A percentile compares a stretch with the other conserved stretches of the same genome.
Evolutionary conservation across 2,888 invertebrate species (phyloP).

Genomic region (Callosobruchus maculatus): DNA sequence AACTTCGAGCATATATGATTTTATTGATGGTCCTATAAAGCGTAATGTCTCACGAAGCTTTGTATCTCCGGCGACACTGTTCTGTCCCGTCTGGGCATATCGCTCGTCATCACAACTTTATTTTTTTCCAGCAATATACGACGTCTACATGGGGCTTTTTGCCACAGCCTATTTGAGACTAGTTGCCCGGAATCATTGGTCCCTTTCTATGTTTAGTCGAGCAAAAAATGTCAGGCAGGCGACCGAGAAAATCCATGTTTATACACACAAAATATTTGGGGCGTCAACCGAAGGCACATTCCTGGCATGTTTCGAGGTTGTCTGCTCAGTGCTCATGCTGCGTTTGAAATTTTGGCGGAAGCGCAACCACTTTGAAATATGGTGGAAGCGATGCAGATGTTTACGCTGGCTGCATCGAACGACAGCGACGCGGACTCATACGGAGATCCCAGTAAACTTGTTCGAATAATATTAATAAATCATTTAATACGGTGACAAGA

Average conservation of each 20-base stretch:
- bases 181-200: conserved; percentile 24
- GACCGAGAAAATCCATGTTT: conserved; percentile 13
- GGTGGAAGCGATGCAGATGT: neutral
- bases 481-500: too few relatives aligned
- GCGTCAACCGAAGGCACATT: neutral
- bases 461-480: too few relatives aligned
- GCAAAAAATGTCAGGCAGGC: conserved; percentile 10
- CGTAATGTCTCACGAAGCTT: conserved; percentile 7
- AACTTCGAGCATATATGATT: too few relatives aligned
- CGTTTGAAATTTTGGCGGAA: neutral
- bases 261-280: conserved; percentile 4
- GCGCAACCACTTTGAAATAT: neutral
- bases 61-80: neutral
- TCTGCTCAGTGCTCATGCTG: neutral
- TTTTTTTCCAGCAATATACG: conserved; percentile 3
- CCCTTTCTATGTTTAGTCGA: conserved; percentile 20
- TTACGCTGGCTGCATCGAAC: too few relatives aligned
- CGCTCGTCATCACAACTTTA: conserved; percentile 6
- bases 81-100: conserved; percentile 12
- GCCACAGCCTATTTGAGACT: conserved; percentile 20
- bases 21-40: too few relatives aligned
- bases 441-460: too few relatives aligned
- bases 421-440: too few relatives aligned
- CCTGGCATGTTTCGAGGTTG: neutral
- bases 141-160: conserved; percentile 17